These are phyloP conservation scores for Cottoperca gobio DNA, from an alignment of 2,797 vertebrate species.

Conservation along the genomic window DNA sequence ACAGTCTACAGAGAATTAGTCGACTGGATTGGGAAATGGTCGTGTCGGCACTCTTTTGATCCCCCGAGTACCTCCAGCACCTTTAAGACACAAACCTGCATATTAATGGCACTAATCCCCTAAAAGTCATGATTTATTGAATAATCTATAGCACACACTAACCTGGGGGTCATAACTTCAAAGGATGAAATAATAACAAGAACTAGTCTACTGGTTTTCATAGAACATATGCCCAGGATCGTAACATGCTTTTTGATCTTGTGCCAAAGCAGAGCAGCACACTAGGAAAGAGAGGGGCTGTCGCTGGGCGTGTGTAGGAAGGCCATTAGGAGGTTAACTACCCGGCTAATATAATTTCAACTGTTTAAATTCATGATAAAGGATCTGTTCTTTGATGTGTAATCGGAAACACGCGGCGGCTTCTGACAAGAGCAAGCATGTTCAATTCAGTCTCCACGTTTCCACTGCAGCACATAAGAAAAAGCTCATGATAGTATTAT, in stretches of 20 bases:
- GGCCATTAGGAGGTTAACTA: conserved; percentile 62
- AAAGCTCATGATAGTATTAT: not conserved
- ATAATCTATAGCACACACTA: conserved; percentile 45
- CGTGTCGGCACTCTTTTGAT: conserved; percentile 31
- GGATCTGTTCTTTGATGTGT: conserved; percentile 54
- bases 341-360: conserved; percentile 53
- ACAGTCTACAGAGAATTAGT: conserved; percentile 7
- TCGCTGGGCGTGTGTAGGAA: conserved; percentile 28
- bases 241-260: conserved; percentile 56
- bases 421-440: conserved; percentile 64
- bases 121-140: conserved; percentile 52
- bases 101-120: conserved; percentile 37
- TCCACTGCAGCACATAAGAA: not conserved
- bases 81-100: conserved; percentile 24
- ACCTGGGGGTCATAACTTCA: conserved; percentile 57
- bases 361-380: conserved; percentile 59
- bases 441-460: conserved; percentile 68
- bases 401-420: conserved; percentile 67
- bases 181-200: conserved; percentile 62
- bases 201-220: conserved; percentile 49
- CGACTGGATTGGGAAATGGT: conserved; percentile 15
- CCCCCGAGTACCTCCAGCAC: conserved; percentile 6
- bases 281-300: conserved; percentile 13
- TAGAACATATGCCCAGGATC: conserved; percentile 41
- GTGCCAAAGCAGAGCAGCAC: conserved; percentile 41